Conservation (phyloP, 1,140 invertebrate species). For the Pachypeltis micranthus region DNA sequence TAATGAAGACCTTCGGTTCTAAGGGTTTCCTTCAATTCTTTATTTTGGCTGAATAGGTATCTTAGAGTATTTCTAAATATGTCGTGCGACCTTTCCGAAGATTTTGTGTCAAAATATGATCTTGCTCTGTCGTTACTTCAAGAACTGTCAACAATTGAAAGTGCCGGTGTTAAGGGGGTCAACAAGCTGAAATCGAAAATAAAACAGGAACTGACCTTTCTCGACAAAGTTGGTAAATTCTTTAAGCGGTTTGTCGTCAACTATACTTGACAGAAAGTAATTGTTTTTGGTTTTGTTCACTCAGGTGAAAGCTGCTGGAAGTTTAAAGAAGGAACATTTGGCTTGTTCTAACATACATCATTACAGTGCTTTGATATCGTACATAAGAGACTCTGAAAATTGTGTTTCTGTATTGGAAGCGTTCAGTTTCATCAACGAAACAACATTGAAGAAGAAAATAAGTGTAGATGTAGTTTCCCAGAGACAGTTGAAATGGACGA, state of each 20-base stretch:
- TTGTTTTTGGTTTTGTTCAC: neutral
- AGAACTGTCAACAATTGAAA: neutral
- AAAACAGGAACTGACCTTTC: constrained; percentile 1
- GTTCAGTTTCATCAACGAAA: constrained; percentile 15
- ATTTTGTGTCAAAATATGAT: neutral
- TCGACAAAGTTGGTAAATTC: constrained; percentile 6
- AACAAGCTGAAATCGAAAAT: constrained; percentile 7
- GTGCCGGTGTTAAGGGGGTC: neutral
- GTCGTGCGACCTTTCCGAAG: neutral
- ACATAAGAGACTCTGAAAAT: constrained; percentile 7
- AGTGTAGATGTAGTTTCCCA: constrained; percentile 24
- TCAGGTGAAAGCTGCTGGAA: constrained; percentile 6
- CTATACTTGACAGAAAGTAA: neutral
- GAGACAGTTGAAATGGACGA: constrained; percentile 21
- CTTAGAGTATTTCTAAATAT: neutral
- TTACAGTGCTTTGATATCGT: constrained; percentile 19
- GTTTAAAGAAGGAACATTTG: constrained; percentile 22
- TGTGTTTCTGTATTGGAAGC: constrained; percentile 20
- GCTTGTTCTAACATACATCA: constrained; percentile 22
- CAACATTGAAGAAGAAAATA: constrained; percentile 15
- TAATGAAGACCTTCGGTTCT: too few relatives aligned
- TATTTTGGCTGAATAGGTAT: too few relatives aligned
- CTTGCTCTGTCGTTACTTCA: neutral
- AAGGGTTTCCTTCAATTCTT: too few relatives aligned
- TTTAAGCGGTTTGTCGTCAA: neutral